Evolutionary conservation across 1,140 invertebrate species (phyloP).

Genomic region (Phthorimaea operculella): DNA sequence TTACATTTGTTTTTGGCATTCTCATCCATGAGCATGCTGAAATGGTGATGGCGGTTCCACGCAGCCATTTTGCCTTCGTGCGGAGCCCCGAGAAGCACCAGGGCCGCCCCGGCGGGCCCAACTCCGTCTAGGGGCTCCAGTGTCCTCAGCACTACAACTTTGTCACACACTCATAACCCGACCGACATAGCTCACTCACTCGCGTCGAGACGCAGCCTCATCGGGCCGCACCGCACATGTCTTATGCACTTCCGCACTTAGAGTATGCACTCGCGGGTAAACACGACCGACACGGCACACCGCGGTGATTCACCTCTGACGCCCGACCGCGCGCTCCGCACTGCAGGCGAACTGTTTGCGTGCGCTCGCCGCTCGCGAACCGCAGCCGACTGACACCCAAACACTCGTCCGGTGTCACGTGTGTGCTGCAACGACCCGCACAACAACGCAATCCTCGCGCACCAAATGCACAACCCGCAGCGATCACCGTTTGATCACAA

Average conservation of each 20-base stretch:
- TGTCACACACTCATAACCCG: constrained; percentile 66
- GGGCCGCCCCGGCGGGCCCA: constrained; percentile 67
- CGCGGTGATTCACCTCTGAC: constrained; percentile 60
- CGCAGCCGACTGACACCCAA: constrained; percentile 54
- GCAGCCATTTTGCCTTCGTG: constrained; percentile 71
- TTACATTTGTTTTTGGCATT: constrained; percentile 76
- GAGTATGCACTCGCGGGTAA: constrained; percentile 57
- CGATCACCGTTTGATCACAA: constrained; percentile 34
- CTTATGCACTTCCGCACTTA: constrained; percentile 59
- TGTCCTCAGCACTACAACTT: constrained; percentile 64
- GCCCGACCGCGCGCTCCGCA: constrained; percentile 50
- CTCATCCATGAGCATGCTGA: constrained; percentile 77
- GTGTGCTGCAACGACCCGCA: constrained; percentile 37
- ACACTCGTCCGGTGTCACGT: constrained; percentile 59
- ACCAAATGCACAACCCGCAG: constrained; percentile 38
- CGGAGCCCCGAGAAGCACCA: constrained; percentile 68
- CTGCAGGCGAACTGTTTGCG: constrained; percentile 27
- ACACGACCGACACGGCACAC: constrained; percentile 54
- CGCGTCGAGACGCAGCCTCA: constrained; percentile 56
- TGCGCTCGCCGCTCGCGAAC: constrained; percentile 25
- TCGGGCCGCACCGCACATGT: constrained; percentile 58
- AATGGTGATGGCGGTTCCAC: constrained; percentile 79
- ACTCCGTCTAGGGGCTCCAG: constrained; percentile 68
- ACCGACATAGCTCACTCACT: constrained; percentile 57
- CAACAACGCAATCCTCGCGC: constrained; percentile 43